phyloP scores from a whole-genome alignment of 2,888 invertebrate species.

The Sicus ferrugineus region DNA sequence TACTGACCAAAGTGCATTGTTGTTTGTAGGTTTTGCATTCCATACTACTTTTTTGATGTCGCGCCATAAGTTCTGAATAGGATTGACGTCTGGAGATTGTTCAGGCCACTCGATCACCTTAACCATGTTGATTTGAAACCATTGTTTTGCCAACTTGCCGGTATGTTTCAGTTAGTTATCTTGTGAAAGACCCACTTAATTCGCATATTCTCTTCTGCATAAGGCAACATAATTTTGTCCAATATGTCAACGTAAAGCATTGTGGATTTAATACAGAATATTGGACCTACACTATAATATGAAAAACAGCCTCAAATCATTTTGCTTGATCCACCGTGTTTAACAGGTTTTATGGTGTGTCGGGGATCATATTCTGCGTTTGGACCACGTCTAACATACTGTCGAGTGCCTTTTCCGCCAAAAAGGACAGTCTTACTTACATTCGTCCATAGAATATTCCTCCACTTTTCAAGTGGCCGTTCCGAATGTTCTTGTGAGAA shows the following conservation, averaged over 20 bases:
- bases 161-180: constrained; percentile 38
- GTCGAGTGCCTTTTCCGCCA: neutral
- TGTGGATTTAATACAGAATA: neutral
- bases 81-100: constrained; percentile 4
- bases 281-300: neutral
- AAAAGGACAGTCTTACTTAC: constrained; percentile 6
- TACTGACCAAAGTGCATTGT: neutral
- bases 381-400: constrained; percentile 3
- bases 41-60: constrained; percentile 16
- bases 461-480: constrained; percentile 4
- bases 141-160: constrained; percentile 31
- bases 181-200: constrained; percentile 39
- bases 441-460: constrained; percentile 1
- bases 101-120: constrained; percentile 36
- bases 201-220: constrained; percentile 38
- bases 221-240: constrained; percentile 30
- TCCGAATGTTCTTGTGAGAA: neutral
- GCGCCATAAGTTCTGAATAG: neutral
- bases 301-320: neutral
- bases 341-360: neutral
- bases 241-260: neutral
- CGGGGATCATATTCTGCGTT: neutral
- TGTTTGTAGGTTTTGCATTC: neutral
- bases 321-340: neutral
- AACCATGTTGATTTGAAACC: constrained; percentile 30